Conservation (phyloP, 2,888 invertebrate species). For the Dryobota labecula region DNA sequence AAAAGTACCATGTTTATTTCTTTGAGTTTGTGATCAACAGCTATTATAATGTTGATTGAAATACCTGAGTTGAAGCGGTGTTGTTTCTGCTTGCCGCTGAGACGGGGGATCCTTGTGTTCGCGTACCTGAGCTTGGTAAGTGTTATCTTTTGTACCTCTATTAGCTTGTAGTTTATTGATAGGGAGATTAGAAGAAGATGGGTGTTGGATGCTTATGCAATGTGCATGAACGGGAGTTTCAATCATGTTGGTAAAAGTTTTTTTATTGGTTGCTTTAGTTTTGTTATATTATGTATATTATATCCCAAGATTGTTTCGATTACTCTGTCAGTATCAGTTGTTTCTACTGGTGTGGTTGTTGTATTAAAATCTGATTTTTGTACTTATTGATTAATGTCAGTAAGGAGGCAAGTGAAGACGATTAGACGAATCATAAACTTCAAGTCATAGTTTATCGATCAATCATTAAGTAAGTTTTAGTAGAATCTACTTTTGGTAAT, state of each 20-base stretch:
- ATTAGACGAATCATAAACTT: background rate
- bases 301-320: background rate
- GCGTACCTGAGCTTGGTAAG: constrained; percentile 61
- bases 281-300: too few species aligned
- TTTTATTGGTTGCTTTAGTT: background rate
- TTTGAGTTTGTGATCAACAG: constrained; percentile 6
- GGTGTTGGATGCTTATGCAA: background rate
- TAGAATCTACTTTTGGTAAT: background rate
- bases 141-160: background rate
- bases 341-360: background rate
- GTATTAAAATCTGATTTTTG: background rate
- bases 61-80: constrained; percentile 57
- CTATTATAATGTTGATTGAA: constrained; percentile 55
- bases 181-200: background rate
- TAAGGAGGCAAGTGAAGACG: background rate
- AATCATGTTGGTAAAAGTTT: background rate
- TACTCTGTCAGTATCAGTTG: background rate
- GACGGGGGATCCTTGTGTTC: constrained; percentile 57
- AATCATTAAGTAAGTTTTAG: background rate
- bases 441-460: background rate
- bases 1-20: constrained; percentile 28
- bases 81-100: constrained; percentile 58
- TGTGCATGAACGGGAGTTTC: background rate
- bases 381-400: background rate
- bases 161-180: constrained; percentile 4